Base-by-base conservation (phyloP, 2,797 vertebrate species). In the Paedocypris micromegethes region DNA sequence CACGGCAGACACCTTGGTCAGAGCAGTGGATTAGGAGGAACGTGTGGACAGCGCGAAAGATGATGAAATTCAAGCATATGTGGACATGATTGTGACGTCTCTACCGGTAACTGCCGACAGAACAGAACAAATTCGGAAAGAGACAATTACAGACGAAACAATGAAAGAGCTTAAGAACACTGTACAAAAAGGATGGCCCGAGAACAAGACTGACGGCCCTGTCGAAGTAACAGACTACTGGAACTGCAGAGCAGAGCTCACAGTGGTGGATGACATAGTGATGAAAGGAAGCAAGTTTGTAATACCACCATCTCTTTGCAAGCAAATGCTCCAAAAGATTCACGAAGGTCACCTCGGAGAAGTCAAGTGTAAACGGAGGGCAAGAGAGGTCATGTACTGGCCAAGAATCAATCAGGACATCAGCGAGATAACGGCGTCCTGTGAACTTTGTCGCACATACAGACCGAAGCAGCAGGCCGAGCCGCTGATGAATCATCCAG, bases 271-370 rank as follows among this genome's bases (percentile, higher is more conserved):
- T 3, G 54, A 9, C 23, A 77, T 77, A 8, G 61, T 79, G 45
- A 72, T 77, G 43, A 70, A 78, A 23, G 63, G 64, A 37, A 76
- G 68, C 39, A 80, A 79, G 55, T 58, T 57, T 3, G n/a, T 75
- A 9, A 77, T 72, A 5, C 55, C 23, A 50, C 67, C 45, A 9
- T 66, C 23, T 5, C 8, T 56, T 7, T 9, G 47, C 42, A 62
- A 65, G 5, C 51, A 75, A 23, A 55, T 68, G 51, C 52, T 77
- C 8, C n/a, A n/a, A n/a, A n/a, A n/a, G n/a, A 54, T 76, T 4
- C 55, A 77, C 7, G 43, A 54, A 66, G 66, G 72, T 3, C 68
- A 76, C 68, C 52, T 78, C n/a, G 55, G 52, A 5, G 77, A 73
- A 43, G 57, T 79, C 23, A 75, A 75, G 47, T 75, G 68, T 54